phyloP scores from a whole-genome alignment of 2,797 vertebrate genomes.

The Notoglanidium macrostoma region DNA sequence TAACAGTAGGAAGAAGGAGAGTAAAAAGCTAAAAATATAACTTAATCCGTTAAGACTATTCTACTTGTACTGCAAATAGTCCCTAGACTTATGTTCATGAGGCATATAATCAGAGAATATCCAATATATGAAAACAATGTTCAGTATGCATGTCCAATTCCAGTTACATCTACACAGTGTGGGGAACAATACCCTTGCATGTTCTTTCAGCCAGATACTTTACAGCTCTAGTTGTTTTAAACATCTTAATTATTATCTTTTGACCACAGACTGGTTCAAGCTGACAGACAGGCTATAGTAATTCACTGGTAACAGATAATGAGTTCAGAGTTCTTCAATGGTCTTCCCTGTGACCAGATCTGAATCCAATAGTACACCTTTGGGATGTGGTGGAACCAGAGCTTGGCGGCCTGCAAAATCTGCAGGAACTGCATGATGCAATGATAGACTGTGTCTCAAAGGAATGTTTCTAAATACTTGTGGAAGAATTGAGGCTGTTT shows the following conservation, averaged over 20 bases:
- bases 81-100: neutral
- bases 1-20: neutral
- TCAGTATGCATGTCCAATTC: neutral
- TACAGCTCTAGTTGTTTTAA: neutral
- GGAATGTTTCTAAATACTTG: neutral
- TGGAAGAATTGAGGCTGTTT: too few species aligned
- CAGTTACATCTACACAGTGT: neutral
- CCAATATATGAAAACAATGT: neutral
- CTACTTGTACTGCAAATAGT: neutral
- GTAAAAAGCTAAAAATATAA: neutral
- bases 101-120: neutral
- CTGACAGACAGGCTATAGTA: neutral
- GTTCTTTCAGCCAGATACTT: neutral
- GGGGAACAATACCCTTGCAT: neutral
- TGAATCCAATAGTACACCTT: neutral
- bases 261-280: neutral
- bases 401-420: neutral
- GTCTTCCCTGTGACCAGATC: neutral
- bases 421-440: neutral
- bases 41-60: neutral
- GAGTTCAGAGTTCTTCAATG: neutral
- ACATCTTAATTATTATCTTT: neutral
- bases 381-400: neutral
- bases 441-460: neutral
- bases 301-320: neutral